Conservation (phyloP, 2,797 vertebrate species). For the Sebastes oblongus region DNA sequence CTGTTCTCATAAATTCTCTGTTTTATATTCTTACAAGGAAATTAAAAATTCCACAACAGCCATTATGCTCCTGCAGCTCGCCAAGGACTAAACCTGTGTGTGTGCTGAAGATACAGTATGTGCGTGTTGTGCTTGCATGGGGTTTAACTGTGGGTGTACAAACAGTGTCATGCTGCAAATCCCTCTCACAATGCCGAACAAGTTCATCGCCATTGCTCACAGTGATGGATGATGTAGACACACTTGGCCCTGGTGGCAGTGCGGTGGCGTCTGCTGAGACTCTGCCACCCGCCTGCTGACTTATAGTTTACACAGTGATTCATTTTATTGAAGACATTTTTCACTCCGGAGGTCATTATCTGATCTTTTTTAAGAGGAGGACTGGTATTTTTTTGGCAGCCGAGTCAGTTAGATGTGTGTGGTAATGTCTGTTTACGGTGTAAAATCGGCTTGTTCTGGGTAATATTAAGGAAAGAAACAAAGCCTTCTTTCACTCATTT, state of each 20-base stretch:
- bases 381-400: not conserved
- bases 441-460: not conserved
- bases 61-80: not conserved
- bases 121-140: slow-evolving; percentile 40
- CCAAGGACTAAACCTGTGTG: not conserved
- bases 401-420: not conserved
- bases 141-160: slow-evolving; percentile 64
- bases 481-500: not conserved
- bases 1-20: not conserved
- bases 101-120: not conserved
- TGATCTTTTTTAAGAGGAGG: not conserved
- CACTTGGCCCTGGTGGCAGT: slow-evolving; percentile 4
- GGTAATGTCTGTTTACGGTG: not conserved
- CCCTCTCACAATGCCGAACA: slow-evolving; percentile 58
- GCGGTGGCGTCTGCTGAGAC: slow-evolving; percentile 35
- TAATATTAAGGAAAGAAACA: not conserved
- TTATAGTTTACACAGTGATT: not conserved
- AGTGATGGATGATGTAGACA: slow-evolving; percentile 51
- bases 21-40: slow-evolving; percentile 36
- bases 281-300: slow-evolving; percentile 5
- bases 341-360: not conserved
- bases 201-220: slow-evolving; percentile 48
- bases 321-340: slow-evolving; percentile 1
- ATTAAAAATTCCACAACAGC: slow-evolving; percentile 33
- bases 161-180: slow-evolving; percentile 64